Conservation (phyloP, 2,888 invertebrate genomes). For the Tenthredo scrophulariae region DNA sequence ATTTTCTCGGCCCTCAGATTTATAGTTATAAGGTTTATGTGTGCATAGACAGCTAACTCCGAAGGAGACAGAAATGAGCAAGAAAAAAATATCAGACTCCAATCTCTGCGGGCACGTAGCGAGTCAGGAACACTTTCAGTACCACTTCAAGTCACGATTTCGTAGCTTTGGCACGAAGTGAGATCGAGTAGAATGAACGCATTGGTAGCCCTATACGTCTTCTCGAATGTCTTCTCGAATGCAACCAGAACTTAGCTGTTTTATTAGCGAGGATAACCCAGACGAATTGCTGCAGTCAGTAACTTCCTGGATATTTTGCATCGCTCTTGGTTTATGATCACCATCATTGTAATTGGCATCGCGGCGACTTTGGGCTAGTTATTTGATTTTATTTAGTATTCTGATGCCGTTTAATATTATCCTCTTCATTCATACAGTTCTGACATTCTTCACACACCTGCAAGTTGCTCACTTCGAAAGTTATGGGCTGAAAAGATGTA, state of each 20-base stretch:
- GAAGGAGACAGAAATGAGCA: background rate
- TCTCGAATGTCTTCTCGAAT: background rate
- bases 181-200: conserved; percentile 23
- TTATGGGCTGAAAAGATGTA: background rate
- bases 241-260: background rate
- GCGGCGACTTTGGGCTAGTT: background rate
- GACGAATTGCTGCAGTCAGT: background rate
- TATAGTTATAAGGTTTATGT: background rate
- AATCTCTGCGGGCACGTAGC: conserved; percentile 25
- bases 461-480: background rate
- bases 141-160: conserved; percentile 37
- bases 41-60: background rate
- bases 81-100: background rate
- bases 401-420: background rate
- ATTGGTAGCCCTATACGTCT: conserved; percentile 18
- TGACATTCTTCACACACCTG: background rate
- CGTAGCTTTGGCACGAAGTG: conserved; percentile 33
- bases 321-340: background rate
- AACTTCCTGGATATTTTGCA: conserved; percentile 12
- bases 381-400: background rate
- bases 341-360: background rate
- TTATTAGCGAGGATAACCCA: background rate
- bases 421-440: background rate
- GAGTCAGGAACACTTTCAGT: conserved; percentile 34
- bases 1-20: background rate